Conservation (phyloP, 1,140 invertebrate species). For the Drosophila elegans region DNA sequence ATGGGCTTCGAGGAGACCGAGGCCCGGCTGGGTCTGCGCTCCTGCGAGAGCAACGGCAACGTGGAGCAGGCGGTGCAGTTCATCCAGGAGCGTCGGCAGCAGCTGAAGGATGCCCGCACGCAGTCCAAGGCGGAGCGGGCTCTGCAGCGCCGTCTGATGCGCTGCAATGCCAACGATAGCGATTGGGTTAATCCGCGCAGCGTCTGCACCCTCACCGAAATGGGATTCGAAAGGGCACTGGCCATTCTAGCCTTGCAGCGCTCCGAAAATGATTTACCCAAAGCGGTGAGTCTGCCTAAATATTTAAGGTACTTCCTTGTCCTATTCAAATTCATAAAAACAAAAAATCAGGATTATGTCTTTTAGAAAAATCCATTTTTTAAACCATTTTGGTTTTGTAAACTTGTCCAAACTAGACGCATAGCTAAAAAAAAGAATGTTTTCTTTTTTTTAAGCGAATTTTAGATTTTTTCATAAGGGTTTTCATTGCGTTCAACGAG, state of each 20-base stretch:
- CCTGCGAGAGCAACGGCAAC: constrained; percentile 86
- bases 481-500: too few species aligned
- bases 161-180: constrained; percentile 49
- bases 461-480: background rate
- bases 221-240: constrained; percentile 88
- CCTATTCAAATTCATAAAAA: background rate
- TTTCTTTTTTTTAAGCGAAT: background rate
- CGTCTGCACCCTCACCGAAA: constrained; percentile 87
- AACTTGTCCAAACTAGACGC: too few species aligned
- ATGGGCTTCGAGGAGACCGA: constrained; percentile 88
- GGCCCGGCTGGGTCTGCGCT: constrained; percentile 88
- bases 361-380: too few species aligned
- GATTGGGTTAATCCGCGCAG: constrained; percentile 80
- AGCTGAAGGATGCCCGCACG: constrained; percentile 73
- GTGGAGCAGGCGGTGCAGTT: constrained; percentile 87
- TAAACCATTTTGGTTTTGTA: too few species aligned
- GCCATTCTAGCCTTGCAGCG: constrained; percentile 87
- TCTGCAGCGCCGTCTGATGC: constrained; percentile 72
- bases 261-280: constrained; percentile 88
- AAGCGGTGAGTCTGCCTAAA: constrained; percentile 86
- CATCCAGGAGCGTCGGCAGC: constrained; percentile 56
- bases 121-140: constrained; percentile 86
- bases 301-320: background rate
- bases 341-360: too few species aligned
- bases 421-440: too few species aligned